phyloP scores from a whole-genome alignment of 2,888 invertebrate genomes.

The Julus scandinavius region DNA sequence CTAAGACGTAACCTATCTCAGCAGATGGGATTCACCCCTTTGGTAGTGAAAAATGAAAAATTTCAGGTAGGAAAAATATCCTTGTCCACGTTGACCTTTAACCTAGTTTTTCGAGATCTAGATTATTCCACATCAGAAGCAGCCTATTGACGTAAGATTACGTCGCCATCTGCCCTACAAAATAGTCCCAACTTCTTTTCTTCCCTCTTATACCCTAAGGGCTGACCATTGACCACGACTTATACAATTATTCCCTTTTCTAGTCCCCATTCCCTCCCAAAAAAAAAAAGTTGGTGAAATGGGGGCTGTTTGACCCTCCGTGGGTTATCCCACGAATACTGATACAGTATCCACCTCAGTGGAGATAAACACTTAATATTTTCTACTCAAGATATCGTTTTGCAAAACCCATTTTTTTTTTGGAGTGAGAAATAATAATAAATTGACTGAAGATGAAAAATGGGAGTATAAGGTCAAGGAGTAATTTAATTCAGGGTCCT shows the following conservation, averaged over 20 bases:
- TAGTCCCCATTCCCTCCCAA: too few species aligned
- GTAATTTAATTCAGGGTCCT: too few species aligned
- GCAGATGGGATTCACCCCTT: not conserved
- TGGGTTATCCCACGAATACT: too few species aligned
- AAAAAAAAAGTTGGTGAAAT: too few species aligned
- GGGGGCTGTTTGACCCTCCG: too few species aligned
- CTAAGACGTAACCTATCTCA: not conserved
- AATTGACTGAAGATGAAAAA: too few species aligned
- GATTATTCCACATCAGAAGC: not conserved
- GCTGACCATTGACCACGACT: not conserved
- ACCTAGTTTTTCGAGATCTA: not conserved
- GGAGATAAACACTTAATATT: too few species aligned
- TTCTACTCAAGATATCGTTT: too few species aligned
- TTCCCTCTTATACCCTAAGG: not conserved
- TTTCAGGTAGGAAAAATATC: not conserved
- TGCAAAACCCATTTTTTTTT: too few species aligned
- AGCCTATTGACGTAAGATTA: not conserved
- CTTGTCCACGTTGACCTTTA: not conserved
- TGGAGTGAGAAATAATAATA: too few species aligned
- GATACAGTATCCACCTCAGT: too few species aligned
- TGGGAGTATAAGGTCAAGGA: too few species aligned
- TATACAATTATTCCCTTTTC: not conserved
- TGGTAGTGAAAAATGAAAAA: not conserved
- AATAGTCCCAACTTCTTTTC: not conserved
- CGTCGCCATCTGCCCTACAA: not conserved